A percentile compares a stretch with the other conserved stretches of the same genome.
Conservation (phyloP, 2,797 vertebrate species). For the Gymnothorax reevesii region DNA sequence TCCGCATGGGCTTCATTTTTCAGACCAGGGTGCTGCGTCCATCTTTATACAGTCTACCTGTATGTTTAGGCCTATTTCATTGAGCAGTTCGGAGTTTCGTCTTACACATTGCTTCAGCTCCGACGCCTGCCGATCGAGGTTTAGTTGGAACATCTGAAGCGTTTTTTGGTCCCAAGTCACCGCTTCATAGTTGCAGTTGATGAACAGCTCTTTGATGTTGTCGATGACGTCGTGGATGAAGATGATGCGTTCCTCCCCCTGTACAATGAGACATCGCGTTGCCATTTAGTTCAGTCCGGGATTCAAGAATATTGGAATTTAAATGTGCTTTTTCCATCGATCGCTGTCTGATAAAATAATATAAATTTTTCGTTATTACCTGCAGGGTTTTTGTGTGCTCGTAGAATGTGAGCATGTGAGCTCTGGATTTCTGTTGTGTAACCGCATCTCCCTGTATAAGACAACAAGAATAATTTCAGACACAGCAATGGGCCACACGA, state of each 20-base stretch:
- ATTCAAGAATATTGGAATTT: background rate
- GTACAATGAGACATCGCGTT: background rate
- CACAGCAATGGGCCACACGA: background rate
- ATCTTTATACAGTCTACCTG: no score
- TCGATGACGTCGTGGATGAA: background rate
- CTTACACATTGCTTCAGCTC: slow-evolving; percentile 9
- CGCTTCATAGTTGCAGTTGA: background rate
- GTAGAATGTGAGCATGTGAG: background rate
- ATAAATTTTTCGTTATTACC: background rate
- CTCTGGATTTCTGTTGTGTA: background rate
- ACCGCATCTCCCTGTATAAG: background rate
- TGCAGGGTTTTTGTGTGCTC: background rate
- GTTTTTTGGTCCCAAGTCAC: background rate
- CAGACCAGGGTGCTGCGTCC: no score
- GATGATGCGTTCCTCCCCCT: background rate
- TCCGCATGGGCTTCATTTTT: no score
- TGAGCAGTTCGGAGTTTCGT: background rate
- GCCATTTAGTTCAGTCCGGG: background rate
- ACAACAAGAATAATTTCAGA: background rate
- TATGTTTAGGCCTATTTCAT: background rate
- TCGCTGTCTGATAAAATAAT: background rate
- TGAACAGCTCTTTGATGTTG: background rate
- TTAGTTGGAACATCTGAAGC: background rate
- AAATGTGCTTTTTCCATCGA: background rate
- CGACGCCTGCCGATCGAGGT: slow-evolving; percentile 2